Base-by-base conservation (phyloP, 2,113 vertebrate species). In the Chionomys nivalis region DNA sequence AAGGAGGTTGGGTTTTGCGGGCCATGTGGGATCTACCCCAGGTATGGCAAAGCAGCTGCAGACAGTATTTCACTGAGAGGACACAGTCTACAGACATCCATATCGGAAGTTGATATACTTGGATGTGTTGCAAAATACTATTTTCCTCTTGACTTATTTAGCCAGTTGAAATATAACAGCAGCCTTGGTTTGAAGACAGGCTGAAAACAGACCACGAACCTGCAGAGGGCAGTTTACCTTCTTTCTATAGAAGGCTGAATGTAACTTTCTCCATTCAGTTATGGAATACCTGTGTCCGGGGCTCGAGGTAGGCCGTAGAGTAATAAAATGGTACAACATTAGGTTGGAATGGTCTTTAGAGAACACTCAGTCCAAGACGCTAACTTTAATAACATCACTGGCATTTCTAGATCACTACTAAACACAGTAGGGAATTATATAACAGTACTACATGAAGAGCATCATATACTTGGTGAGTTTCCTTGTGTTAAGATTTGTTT, bases 81-180 rank as follows among this genome's bases (percentile, higher is more conserved):
- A 5, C 0, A 1, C 75, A 24, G 42, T 90, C 82, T 88, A 66
- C 63, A 77, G 58, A 44, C 26, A 28, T 61, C 89, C 14, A 73
- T 17, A 14, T 81, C 28, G 65, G 75, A 78, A 58, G 90, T 90
- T 90, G 52, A 55, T 81, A 21, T 61, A 63, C 87, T 87, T 94
- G 31, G 73, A 61, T 85, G 39, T 89, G 28, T 87, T 58, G 12
- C 52, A 82, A 91, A 83, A 75, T 63, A 49, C 68, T 77, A 42
- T 85, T 93, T 63, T 86, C 90, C 66, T 63, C 75, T 82, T 86
- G 39, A 91, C 39, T 73, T 83, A 44, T 83, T 92, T 44, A 81
- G 23, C 39, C 66, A 83, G 52, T 94, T 78, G 24, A 44, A 93
- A 82, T 39, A 4, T 66, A 89, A 79, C 8, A 36, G 10, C 10